phyloP scores from a whole-genome alignment of 2,888 invertebrate genomes.

The Trichacis sp. region DNA sequence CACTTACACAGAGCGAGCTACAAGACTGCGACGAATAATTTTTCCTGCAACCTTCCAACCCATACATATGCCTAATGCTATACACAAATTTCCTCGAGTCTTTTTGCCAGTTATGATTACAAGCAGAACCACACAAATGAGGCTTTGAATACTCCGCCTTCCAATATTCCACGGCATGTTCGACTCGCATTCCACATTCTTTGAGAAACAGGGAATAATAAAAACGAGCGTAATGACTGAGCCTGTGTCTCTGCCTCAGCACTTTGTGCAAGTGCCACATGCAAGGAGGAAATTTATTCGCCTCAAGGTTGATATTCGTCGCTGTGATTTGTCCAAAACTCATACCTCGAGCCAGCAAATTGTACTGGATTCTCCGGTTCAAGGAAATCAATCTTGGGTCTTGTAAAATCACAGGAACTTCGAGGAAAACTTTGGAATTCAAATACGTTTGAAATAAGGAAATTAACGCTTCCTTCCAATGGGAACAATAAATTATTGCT shows the following conservation, averaged over 20 bases:
- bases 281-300: conserved; percentile 74
- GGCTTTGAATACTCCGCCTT: conserved; percentile 74
- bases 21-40: conserved; percentile 75
- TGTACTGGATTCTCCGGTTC: conserved; percentile 47
- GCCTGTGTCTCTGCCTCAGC: conserved; percentile 73
- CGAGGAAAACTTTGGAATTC: conserved; percentile 40
- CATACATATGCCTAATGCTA: conserved; percentile 80
- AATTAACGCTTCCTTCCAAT: conserved; percentile 71
- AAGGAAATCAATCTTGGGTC: conserved; percentile 56
- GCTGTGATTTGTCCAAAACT: conserved; percentile 48
- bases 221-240: conserved; percentile 76
- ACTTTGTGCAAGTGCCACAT: conserved; percentile 75
- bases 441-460: conserved; percentile 71
- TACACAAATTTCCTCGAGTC: conserved; percentile 76
- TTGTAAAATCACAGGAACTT: conserved; percentile 29
- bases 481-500: conserved; percentile 72
- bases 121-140: conserved; percentile 68
- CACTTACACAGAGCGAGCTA: conserved; percentile 72
- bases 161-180: conserved; percentile 77
- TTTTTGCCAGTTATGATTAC: conserved; percentile 76
- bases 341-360: conserved; percentile 35
- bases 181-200: conserved; percentile 77
- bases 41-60: conserved; percentile 77
- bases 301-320: conserved; percentile 68
- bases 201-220: conserved; percentile 79